Conservation (phyloP, 2,113 vertebrate genomes). For the Lucifuga dentata region DNA sequence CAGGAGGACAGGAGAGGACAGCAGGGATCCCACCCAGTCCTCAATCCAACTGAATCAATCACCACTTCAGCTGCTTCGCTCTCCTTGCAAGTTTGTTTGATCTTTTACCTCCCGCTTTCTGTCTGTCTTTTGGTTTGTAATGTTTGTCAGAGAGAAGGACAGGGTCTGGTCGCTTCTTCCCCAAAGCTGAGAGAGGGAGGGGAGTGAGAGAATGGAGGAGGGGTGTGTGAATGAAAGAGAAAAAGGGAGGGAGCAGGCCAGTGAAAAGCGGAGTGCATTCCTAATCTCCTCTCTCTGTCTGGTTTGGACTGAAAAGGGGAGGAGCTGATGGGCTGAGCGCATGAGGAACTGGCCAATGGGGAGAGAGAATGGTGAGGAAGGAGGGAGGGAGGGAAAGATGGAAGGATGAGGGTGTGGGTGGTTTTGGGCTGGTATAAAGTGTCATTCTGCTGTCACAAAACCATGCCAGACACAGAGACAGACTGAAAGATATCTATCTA, state of each 20-base stretch:
- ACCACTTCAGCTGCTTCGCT: slow-evolving; percentile 71
- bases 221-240: slow-evolving; percentile 66
- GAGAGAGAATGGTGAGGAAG: slow-evolving; percentile 38
- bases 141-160: slow-evolving; percentile 66
- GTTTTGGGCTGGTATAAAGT: slow-evolving; percentile 72
- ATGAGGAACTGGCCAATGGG: slow-evolving; percentile 47
- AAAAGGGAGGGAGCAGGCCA: slow-evolving; percentile 46
- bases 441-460: slow-evolving; percentile 79
- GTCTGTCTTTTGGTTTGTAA: slow-evolving; percentile 64
- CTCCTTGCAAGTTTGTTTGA: slow-evolving; percentile 54
- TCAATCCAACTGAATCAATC: slow-evolving; percentile 65
- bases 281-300: slow-evolving; percentile 54
- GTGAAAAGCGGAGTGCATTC: slow-evolving; percentile 55
- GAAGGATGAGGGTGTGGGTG: slow-evolving; percentile 62
- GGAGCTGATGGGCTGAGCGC: slow-evolving; percentile 53
- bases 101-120: slow-evolving; percentile 33
- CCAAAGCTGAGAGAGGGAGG: slow-evolving; percentile 67
- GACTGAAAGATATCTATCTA: too few species aligned
- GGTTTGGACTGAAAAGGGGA: slow-evolving; percentile 62
- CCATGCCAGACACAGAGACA: slow-evolving; percentile 61
- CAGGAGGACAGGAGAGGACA: slow-evolving; percentile 7
- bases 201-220: slow-evolving; percentile 58
- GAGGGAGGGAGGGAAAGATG: slow-evolving; percentile 39
- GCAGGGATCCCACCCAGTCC: slow-evolving; percentile 55
- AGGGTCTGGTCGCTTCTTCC: slow-evolving; percentile 78